Conservation (phyloP, 2,888 invertebrate genomes). For the Pediacus dermestoides region DNA sequence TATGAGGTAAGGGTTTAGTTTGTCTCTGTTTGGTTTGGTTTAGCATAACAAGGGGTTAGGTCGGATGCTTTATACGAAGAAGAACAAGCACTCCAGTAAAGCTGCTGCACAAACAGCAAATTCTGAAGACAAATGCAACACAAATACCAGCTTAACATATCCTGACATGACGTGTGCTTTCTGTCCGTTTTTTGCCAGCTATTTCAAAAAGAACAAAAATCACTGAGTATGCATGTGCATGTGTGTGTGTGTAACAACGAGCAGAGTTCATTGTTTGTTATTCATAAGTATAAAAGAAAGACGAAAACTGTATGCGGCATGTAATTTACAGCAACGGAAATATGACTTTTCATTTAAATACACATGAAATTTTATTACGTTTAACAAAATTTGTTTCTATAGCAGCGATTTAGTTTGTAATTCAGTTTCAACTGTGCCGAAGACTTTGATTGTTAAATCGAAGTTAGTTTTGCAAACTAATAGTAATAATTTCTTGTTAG, state of each 20-base stretch:
- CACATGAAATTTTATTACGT: too few species aligned
- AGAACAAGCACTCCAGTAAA: conserved; percentile 22
- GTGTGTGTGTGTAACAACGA: conserved; percentile 9
- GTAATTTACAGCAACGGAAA: too few species aligned
- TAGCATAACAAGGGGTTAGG: conserved; percentile 33
- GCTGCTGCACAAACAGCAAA: conserved; percentile 38
- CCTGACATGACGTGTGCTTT: conserved; percentile 28
- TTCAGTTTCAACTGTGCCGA: too few species aligned
- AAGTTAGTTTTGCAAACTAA: too few species aligned
- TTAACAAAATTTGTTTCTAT: too few species aligned
- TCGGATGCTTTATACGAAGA: conserved; percentile 25
- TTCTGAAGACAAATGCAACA: conserved; percentile 38
- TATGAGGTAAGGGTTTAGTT: conserved; percentile 24
- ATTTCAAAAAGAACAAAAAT: conserved; percentile 8
- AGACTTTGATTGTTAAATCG: too few species aligned
- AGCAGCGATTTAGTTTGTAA: too few species aligned
- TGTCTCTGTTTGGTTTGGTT: conserved; percentile 31
- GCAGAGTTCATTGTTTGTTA: too few species aligned
- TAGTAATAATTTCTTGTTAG: too few species aligned
- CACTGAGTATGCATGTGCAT: conserved; percentile 8
- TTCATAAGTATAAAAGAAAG: too few species aligned
- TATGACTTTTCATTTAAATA: too few species aligned
- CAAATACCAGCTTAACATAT: conserved; percentile 37
- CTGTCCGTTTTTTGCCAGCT: not conserved
- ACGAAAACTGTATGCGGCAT: too few species aligned